Evolutionary conservation across 1,140 invertebrate genomes (phyloP).

Genomic region (Drosophila aff.): DNA sequence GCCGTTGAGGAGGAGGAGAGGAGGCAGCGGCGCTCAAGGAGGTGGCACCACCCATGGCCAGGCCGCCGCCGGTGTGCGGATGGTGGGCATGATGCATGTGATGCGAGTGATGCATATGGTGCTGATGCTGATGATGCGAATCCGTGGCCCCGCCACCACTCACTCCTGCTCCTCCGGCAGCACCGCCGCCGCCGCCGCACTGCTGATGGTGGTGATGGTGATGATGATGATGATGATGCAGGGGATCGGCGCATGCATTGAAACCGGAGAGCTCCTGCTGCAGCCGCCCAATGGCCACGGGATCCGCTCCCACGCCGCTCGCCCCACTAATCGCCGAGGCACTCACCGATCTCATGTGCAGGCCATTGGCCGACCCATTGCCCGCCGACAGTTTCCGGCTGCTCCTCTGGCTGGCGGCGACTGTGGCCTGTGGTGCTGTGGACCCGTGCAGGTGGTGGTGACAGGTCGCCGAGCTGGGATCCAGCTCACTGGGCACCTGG

Average conservation of each 20-base stretch:
- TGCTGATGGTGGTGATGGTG: slow-evolving; percentile 77
- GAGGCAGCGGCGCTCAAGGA: slow-evolving; percentile 15
- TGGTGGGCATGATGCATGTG: slow-evolving; percentile 72
- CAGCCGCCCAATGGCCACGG: slow-evolving; percentile 57
- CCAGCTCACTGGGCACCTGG: slow-evolving; percentile 72
- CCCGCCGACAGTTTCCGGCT: slow-evolving; percentile 64
- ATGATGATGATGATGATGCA: slow-evolving; percentile 81
- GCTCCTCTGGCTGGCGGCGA: slow-evolving; percentile 50
- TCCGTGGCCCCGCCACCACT: slow-evolving; percentile 42
- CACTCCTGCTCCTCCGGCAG: slow-evolving; percentile 1
- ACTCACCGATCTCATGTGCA: slow-evolving; percentile 73
- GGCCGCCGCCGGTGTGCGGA: slow-evolving; percentile 36
- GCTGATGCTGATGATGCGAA: slow-evolving; percentile 64
- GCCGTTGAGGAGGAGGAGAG: slow-evolving; percentile 27
- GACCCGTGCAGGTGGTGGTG: slow-evolving; percentile 59
- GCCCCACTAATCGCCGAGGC: slow-evolving; percentile 75
- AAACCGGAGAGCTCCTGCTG: slow-evolving; percentile 72
- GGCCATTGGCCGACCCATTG: slow-evolving; percentile 39
- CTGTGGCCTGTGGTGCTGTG: slow-evolving; percentile 9
- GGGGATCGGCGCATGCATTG: slow-evolving; percentile 73
- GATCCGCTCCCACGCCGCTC: slow-evolving; percentile 64
- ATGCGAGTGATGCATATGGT: slow-evolving; percentile 73
- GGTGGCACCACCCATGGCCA: slow-evolving; percentile 23
- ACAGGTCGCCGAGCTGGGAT: slow-evolving; percentile 42
- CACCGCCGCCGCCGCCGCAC: slow-evolving; percentile 16